Evolutionary conservation across 2,888 invertebrate genomes (phyloP), one percentile per base, ranked within the genome.

Genomic region (Mystacides longicornis): DNA sequence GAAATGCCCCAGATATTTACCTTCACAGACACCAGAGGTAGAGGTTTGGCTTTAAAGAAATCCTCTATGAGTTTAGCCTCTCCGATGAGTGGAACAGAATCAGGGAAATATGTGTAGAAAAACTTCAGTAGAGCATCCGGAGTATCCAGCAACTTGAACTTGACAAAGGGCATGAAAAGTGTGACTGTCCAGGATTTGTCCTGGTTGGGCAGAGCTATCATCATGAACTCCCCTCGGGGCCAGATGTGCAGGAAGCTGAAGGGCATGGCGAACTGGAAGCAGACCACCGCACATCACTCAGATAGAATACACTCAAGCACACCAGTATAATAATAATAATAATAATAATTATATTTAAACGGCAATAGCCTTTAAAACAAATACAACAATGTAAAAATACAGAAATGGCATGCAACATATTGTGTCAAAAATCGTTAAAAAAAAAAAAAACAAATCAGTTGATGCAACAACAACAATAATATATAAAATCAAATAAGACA

Each of bases 181-280:
- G 98, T 98, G 0, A 93, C 93, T 0, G 97, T 98, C 82, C 93
- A 98, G 0, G 92, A 88, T 56, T 81, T 80, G 69, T 97, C 93
- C 67, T 84, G 86, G 71, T 99, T 99, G 0, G 99, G 98, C 42
- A 99, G 73, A 0, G 96, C 98, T 60, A 98, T 98, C 89, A 99
- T 88, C 94, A 98, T 97, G 70, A 94, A 98, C 55, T 86, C 82
- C 31, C 90, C 89, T 54, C 98, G 80, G 0, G 98, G 97, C 99
- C 98, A 99, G 63, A 99, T 94, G 71, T 99, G 98, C 37, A 99
- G 80, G 67, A 88, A 91, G 68, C 94, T 91, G 1, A 82, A 75
- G 7, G 85, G 84, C 89, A 99, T 91, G 65, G 86, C 85, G 67
- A 86, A 92, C 86, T 92, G 67, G 58, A 69, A 65, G 57, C 21